Conservation (phyloP, 2,888 invertebrate genomes). For the Ctenicera cuprea region DNA sequence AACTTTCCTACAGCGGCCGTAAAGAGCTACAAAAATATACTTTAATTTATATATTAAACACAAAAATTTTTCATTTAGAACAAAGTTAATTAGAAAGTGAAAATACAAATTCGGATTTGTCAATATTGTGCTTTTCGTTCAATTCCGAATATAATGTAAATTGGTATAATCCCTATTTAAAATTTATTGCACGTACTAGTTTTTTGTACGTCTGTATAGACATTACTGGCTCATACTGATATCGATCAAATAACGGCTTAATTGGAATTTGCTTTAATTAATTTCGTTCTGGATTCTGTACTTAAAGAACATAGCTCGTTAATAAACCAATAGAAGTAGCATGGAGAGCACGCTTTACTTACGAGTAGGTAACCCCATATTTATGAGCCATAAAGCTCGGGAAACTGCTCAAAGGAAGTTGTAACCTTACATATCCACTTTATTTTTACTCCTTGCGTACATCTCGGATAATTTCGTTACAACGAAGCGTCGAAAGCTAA, state of each 20-base stretch:
- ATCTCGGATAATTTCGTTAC: slow-evolving; percentile 43
- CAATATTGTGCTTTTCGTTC: too few relatives aligned
- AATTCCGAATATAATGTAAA: too few relatives aligned
- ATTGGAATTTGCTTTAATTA: slow-evolving; percentile 21
- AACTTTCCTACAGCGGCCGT: too few relatives aligned
- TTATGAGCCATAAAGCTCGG: slow-evolving; percentile 51
- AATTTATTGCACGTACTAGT: not conserved
- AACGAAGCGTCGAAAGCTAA: slow-evolving; percentile 24
- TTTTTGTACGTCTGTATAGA: not conserved
- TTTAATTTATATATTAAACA: too few relatives aligned
- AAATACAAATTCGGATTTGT: too few relatives aligned
- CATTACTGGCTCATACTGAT: not conserved
- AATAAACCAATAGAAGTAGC: slow-evolving; percentile 32
- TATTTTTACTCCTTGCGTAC: slow-evolving; percentile 48
- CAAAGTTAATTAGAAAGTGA: too few relatives aligned
- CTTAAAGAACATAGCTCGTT: slow-evolving; percentile 16
- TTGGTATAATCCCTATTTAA: not conserved
- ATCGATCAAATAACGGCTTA: slow-evolving; percentile 11
- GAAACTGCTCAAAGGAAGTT: slow-evolving; percentile 45
- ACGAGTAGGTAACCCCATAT: slow-evolving; percentile 44
- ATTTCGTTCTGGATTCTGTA: slow-evolving; percentile 2
- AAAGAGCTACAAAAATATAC: too few relatives aligned
- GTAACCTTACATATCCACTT: slow-evolving; percentile 45
- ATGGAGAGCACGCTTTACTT: slow-evolving; percentile 16
- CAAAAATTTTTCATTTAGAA: too few relatives aligned